Evolutionary conservation across 2,888 invertebrate genomes (phyloP), one percentile per base, ranked within the genome.

Genomic region (Eubasilissa splendida): DNA sequence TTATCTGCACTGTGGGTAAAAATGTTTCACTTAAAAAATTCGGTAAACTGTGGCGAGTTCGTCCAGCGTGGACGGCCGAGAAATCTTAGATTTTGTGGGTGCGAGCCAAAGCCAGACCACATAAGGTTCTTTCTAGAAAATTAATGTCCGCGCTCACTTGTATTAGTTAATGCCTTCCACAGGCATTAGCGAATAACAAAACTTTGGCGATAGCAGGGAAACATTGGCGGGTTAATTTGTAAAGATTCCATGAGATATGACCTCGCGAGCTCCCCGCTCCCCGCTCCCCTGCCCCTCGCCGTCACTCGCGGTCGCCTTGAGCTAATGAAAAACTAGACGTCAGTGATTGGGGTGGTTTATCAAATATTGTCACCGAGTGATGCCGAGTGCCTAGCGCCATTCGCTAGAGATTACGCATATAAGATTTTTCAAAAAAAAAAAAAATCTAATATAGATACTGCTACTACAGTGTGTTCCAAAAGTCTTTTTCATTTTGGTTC

Each of bases 161-260:
- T 78, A 76, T 82, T 78, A 76, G 82, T 82, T 82, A 80, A 82
- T 80, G 80, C 73, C 70, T 75, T 80, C 80, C 75, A 63, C 76
- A 22, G 63, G 80, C 81, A 83, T 83, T 83, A 83, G 79, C 79
- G 76, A 70, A 83, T 83, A 79, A 81, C 71, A 76, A 81, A 83
- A 83, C 79, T 83, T 83, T 81, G 73, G 82, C 68, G 65, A 68
- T 68, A 58, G 70, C 22, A 42, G 63, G 60, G 76, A 76, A 76
- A 65, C 79, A 76, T 63, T 60, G 76, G 53, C 31, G 33, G 74
- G 79, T 74, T 82, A 80, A 82, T 82, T 76, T 74, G 77, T 80
- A 59, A 82, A 80, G 80, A 82, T 82, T 81, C 76, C 54, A 71
- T 78, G 76, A 81, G 79, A 81, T 81, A 81, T 76, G 73, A 66